Base-by-base conservation (phyloP, 2,113 vertebrate genomes). In the Syngnathus floridae region DNA sequence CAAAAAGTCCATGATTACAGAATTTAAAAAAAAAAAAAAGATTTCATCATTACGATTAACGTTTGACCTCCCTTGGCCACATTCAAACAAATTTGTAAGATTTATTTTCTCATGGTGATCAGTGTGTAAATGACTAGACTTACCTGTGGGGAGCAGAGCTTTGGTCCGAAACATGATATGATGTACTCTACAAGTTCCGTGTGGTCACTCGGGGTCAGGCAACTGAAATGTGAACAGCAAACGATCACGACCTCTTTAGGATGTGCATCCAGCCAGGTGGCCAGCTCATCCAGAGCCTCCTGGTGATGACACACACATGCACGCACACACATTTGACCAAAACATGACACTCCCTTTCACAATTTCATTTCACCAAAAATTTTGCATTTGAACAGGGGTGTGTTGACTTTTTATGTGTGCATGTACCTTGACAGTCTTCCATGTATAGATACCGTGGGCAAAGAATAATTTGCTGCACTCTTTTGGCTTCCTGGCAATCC, bases 401-500 rank as follows among this genome's bases (percentile, higher is more conserved):
- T 41, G 40, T 12, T 2, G 40, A 41, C 40, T 12, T 41, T 41
- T 41, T 12, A 11, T 57, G 17, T 13, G 56, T 38, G 26, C 48
- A 14, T 66, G 56, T 78, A 96, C 95, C 93, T 93, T 89, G 16
- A 98, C 94, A 0, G 90, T 90, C 1, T 89, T 67, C 0, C 89
- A 75, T 0, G 94, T 95, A 86, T 94, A 97, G 51, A 96, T 52
- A 69, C 92, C 92, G 2, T 98, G 96, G 1, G 93, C 92, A 0
- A 97, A 98, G 70, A 92, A 93, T 70, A 97, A 74, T 22, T 78
- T 80, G 60, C n/a, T 70, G 65, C 41, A 13, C 43, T 81, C 83
- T 0, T 78, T 36, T 11, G 69, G 73, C 72, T 93, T 90, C 85
- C 85, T 93, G 4, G 93, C 94, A 0, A 97, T 86, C 64, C 95